Base-by-base conservation (phyloP, 2,888 invertebrate species). In the Dasypogon diadema region DNA sequence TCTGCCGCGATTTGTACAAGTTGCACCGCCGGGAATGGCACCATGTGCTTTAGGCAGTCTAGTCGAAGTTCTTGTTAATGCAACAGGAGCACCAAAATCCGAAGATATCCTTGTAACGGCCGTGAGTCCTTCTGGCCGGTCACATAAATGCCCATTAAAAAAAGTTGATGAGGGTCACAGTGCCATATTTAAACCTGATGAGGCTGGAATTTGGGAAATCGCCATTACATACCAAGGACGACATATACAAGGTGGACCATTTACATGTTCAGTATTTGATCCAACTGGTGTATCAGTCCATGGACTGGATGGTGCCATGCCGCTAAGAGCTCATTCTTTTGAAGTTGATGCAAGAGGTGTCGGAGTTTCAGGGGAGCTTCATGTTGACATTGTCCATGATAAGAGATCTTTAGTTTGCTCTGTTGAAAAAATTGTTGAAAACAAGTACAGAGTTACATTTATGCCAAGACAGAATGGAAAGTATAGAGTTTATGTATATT, bases 151-250 rank as follows among this genome's bases (percentile, higher is more conserved):
- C 84, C 94, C 95, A 0, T 92, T 95, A n/a, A 92, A 92, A 54
- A 93, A 93, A 78, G 91, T 93, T n/a, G 92, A 93, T 56, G 96
- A 95, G 75, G 94, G 95, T 73, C 97, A 97, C 83, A 95, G 95
- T 80, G 97, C 98, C 79, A 97, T 96, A 81, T 99, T 99, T 86
- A 96, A 97, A 83, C 99, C 99, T 0, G 95, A 97, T 81, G 98
- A 99, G 87, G 94, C 97, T 46, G 99, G 98, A 75, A 95, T 96
- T 82, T 99, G 98, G 98, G 92, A 94, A 81, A 97, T 99, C 75
- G 95, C 95, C 79, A 97, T 99, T 79, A 92, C 95, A 34, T 98
- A 98, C 85, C 97, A 98, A 83, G 96, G 96, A 34, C 93, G 96
- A 81, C 97, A 98, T 84, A 98, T 99, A 81, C 92, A 92, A 85